Conservation (phyloP, 1,140 invertebrate genomes). For the Colletes latitarsis region DNA sequence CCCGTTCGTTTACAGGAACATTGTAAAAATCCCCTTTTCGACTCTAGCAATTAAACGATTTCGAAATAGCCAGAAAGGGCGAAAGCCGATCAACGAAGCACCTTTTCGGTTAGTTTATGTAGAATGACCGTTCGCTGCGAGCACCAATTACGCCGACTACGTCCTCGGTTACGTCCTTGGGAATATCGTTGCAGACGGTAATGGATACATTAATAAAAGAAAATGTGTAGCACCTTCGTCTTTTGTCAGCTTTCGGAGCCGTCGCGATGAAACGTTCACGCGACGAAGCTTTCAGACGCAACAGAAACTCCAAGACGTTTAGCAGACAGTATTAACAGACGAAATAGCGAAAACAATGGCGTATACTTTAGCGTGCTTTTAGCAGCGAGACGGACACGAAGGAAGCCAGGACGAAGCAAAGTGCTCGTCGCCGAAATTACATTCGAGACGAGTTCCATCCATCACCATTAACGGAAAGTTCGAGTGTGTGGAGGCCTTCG, state of each 20-base stretch:
- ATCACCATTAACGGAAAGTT: constrained; percentile 10
- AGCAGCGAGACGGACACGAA: background rate
- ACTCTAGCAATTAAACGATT: too few relatives aligned
- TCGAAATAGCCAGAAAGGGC: too few relatives aligned
- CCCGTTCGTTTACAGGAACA: too few relatives aligned
- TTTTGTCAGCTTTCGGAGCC: background rate
- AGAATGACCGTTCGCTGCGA: too few relatives aligned
- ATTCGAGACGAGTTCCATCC: background rate
- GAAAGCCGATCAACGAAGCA: too few relatives aligned
- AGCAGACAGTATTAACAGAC: constrained; percentile 14
- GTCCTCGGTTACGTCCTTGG: too few relatives aligned
- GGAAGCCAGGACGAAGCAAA: background rate
- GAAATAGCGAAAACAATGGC: constrained; percentile 23
- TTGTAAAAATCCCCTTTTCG: too few relatives aligned
- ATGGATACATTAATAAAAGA: too few relatives aligned
- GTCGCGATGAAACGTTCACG: background rate
- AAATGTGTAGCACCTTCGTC: background rate
- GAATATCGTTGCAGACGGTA: too few relatives aligned
- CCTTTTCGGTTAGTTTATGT: too few relatives aligned
- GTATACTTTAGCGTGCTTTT: constrained; percentile 14
- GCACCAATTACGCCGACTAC: too few relatives aligned
- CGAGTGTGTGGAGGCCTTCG: background rate
- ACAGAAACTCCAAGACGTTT: constrained; percentile 6
- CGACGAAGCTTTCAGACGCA: constrained; percentile 14
- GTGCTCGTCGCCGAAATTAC: background rate